Conservation (phyloP, 2,888 invertebrate species). For the Trichacis sp. region DNA sequence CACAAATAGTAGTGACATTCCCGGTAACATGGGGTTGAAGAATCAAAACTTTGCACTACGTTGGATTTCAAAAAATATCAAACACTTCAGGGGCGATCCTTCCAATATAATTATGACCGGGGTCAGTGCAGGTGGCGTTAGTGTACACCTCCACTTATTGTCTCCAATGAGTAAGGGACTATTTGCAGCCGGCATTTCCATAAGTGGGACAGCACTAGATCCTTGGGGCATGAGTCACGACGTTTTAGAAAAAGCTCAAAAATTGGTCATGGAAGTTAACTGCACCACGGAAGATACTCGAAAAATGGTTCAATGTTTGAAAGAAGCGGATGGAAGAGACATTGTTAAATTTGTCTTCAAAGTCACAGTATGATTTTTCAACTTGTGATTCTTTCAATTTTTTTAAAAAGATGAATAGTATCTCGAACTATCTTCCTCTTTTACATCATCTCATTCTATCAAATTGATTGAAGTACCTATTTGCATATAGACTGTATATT, state of each 20-base stretch:
- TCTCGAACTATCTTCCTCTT: too few species aligned
- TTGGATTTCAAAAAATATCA: conserved; percentile 79
- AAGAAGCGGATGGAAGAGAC: conserved; percentile 52
- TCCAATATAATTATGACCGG: conserved; percentile 70
- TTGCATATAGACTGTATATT: too few species aligned
- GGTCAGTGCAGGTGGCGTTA: conserved; percentile 78
- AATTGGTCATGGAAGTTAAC: not conserved
- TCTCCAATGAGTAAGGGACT: conserved; percentile 76
- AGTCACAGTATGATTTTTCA: too few species aligned
- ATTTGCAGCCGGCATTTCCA: conserved; percentile 73
- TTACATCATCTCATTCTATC: too few species aligned
- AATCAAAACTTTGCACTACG: conserved; percentile 79
- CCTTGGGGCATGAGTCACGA: conserved; percentile 61
- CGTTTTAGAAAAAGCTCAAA: not conserved
- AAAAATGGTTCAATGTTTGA: conserved; percentile 76
- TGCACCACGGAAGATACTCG: conserved; percentile 71
- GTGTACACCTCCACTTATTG: conserved; percentile 81
- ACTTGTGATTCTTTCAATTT: too few species aligned
- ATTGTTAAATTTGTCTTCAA: too few species aligned
- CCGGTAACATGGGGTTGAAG: conserved; percentile 81
- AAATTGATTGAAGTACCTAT: too few species aligned
- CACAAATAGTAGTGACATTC: conserved; percentile 78
- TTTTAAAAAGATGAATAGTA: too few species aligned
- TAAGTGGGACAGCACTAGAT: conserved; percentile 79
- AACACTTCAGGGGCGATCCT: conserved; percentile 79